These are phyloP conservation scores for Phalloptychus januarius DNA, from an alignment of 2,797 vertebrate species.

Conservation along the genomic window DNA sequence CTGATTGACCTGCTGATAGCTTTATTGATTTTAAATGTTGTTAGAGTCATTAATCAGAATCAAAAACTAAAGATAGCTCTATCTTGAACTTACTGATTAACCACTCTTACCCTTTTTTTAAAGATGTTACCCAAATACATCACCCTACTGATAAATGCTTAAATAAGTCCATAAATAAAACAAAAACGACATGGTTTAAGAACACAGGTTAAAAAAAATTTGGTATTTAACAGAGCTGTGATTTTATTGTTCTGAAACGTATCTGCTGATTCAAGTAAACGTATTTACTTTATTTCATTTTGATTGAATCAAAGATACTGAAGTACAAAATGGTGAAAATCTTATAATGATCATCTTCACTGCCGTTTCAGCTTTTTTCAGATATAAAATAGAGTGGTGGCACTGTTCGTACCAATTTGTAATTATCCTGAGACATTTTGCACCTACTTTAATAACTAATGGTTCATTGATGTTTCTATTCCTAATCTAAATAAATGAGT, in stretches of 20 bases:
- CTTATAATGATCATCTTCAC: neutral
- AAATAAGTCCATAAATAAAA: neutral
- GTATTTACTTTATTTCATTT: neutral
- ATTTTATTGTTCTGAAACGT: neutral
- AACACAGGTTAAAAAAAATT: neutral
- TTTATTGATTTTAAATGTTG: neutral
- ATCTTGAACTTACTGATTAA: neutral
- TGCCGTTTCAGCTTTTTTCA: neutral
- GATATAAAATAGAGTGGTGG: neutral
- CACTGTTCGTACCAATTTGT: neutral
- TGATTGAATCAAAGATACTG: neutral
- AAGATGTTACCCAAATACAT: neutral
- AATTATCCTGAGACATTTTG: neutral
- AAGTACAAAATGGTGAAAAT: too few species aligned
- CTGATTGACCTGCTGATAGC: neutral
- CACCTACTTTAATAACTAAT: neutral
- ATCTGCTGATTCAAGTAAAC: neutral
- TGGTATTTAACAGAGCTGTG: neutral
- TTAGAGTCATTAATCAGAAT: neutral
- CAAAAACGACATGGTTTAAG: neutral
- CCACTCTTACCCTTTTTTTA: neutral
- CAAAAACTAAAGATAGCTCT: neutral
- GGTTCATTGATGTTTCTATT: neutral
- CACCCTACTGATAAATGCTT: neutral
- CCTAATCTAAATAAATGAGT: neutral